Evolutionary conservation across 2,888 invertebrate species (phyloP).

Genomic region (Melolontha melolontha): DNA sequence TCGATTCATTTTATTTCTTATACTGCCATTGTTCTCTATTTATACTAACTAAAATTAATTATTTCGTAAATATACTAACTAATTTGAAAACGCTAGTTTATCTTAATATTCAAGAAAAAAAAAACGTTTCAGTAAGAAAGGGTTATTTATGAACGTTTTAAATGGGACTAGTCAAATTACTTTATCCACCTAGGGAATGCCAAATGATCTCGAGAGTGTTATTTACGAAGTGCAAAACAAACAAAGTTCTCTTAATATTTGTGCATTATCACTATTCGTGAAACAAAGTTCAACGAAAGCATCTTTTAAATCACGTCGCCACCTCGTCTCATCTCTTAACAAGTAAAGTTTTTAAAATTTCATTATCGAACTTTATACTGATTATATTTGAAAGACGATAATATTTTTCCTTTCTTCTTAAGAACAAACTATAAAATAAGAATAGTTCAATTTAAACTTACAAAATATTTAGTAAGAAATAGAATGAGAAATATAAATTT

Average conservation of each 20-base stretch:
- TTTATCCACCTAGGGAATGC: constrained; percentile 14
- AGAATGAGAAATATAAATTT: too few species aligned
- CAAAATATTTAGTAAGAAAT: too few species aligned
- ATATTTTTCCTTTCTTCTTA: not conserved
- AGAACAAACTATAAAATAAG: too few species aligned
- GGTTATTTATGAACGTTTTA: not conserved
- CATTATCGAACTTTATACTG: constrained; percentile 1
- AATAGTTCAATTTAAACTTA: too few species aligned
- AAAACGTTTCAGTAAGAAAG: too few species aligned
- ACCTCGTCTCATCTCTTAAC: not conserved
- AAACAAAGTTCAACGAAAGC: not conserved
- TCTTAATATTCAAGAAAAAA: too few species aligned
- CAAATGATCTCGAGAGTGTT: constrained; percentile 8
- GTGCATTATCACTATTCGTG: not conserved
- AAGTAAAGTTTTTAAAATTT: not conserved
- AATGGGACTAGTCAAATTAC: not conserved
- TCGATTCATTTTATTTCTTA: too few species aligned
- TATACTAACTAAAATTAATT: too few species aligned
- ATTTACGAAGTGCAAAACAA: not conserved
- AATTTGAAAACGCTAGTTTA: too few species aligned
- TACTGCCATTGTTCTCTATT: too few species aligned
- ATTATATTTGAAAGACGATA: not conserved
- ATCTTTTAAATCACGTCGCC: constrained; percentile 5
- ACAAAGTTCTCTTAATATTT: not conserved
- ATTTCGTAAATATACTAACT: too few species aligned